phyloP scores from a whole-genome alignment of 2,888 invertebrate species.

The Papilio elwesi region DNA sequence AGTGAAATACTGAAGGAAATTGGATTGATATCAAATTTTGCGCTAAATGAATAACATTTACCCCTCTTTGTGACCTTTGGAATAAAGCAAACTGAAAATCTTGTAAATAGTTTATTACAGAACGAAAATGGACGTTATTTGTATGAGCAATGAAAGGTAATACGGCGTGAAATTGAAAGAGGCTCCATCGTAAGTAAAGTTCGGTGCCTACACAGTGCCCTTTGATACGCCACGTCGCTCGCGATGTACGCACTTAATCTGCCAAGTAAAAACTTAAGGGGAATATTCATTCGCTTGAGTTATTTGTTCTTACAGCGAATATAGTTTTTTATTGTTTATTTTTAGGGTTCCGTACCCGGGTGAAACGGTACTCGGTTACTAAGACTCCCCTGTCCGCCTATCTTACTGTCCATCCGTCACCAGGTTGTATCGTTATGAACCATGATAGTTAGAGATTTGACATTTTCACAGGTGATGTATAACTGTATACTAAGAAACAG shows the following conservation, averaged over 20 bases:
- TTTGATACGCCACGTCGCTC: neutral
- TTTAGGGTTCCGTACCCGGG: neutral
- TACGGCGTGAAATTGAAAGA: conserved; percentile 30
- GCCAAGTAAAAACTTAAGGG: neutral
- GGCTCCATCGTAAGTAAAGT: conserved; percentile 15
- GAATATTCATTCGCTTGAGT: neutral
- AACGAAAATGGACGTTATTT: neutral
- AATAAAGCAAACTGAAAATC: neutral
- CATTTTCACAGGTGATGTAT: too few relatives aligned
- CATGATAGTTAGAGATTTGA: too few relatives aligned
- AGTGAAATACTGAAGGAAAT: too few relatives aligned
- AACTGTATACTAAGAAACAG: too few relatives aligned
- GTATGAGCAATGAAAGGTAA: conserved; percentile 27
- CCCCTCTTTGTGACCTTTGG: neutral
- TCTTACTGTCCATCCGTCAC: too few relatives aligned
- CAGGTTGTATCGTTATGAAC: too few relatives aligned
- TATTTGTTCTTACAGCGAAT: conserved; percentile 3
- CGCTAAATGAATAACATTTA: neutral
- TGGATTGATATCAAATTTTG: neutral
- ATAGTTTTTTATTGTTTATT: neutral
- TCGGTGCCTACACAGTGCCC: neutral
- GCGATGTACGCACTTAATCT: conserved; percentile 14
- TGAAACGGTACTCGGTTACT: neutral
- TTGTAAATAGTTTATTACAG: conserved; percentile 11
- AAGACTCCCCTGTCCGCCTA: neutral